These are phyloP conservation scores for Cladorhizidae sp. DNA, from an alignment of 37 sponge, comb jelly and placozoan species.

Conservation along the genomic window DNA sequence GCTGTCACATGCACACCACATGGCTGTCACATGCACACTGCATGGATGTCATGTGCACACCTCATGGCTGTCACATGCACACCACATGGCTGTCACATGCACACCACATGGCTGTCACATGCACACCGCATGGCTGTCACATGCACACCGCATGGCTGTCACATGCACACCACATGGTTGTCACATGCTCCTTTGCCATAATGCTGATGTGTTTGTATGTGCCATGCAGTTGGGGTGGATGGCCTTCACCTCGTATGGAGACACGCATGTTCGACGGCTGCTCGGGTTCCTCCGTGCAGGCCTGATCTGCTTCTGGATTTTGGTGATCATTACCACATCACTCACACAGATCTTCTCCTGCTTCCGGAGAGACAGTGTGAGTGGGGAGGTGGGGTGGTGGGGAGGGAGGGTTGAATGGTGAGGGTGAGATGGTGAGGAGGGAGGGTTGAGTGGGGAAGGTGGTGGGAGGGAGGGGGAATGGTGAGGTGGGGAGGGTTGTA, in stretches of 20 bases:
- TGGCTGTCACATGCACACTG: too few relatives aligned
- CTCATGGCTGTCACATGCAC: too few relatives aligned
- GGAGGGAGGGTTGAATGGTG: not conserved
- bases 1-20: too few relatives aligned
- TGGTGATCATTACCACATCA: slow-evolving; percentile 34
- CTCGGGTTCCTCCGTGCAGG: not conserved
- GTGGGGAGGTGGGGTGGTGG: not conserved
- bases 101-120: too few relatives aligned
- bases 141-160: too few relatives aligned
- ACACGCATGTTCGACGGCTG: not conserved
- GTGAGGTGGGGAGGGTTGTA: not conserved
- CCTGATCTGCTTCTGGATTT: slow-evolving; percentile 11
- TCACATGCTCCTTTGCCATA: not conserved
- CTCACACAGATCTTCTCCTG: slow-evolving; percentile 61
- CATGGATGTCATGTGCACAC: too few relatives aligned
- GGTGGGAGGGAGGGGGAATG: not conserved
- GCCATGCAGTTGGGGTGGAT: slow-evolving; percentile 49
- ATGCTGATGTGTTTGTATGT: too few relatives aligned
- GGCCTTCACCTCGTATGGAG: slow-evolving; percentile 16
- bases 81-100: too few relatives aligned
- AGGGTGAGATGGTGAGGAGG: not conserved
- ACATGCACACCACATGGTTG: too few relatives aligned
- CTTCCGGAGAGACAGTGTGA: slow-evolving; percentile 54
- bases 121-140: too few relatives aligned
- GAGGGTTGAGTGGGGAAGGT: not conserved